These are phyloP conservation scores for Meriones unguiculatus DNA, from an alignment of 2,113 vertebrate genomes.

Conservation along the genomic window DNA sequence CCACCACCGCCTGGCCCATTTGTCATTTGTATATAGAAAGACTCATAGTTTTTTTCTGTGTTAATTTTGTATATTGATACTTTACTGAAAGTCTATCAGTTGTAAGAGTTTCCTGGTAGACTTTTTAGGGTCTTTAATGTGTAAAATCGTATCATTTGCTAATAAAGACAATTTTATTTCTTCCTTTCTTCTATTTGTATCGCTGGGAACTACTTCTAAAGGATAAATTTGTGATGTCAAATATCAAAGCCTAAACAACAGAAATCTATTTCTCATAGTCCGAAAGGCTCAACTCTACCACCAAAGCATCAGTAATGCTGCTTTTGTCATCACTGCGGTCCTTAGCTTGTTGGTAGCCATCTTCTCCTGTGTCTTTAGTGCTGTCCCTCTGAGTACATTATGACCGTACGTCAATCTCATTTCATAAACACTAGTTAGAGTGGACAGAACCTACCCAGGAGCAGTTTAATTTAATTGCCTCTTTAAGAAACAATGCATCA, in stretches of 20 bases:
- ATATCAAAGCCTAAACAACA: background rate
- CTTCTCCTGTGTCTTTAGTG: too few species aligned
- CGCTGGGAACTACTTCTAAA: background rate
- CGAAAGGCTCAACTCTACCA: background rate
- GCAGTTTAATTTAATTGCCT: background rate
- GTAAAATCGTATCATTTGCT: background rate
- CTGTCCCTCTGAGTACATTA: background rate
- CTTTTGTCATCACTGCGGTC: background rate
- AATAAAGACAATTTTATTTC: background rate
- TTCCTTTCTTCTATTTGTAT: background rate
- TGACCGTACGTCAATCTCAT: too few species aligned
- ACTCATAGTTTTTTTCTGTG: background rate
- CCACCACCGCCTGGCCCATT: background rate
- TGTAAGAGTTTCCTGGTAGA: background rate
- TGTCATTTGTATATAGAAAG: background rate
- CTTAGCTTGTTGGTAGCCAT: fast-evolving
- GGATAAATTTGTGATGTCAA: background rate
- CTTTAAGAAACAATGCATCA: background rate
- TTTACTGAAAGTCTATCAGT: background rate
- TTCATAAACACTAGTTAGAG: background rate
- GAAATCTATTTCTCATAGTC: background rate
- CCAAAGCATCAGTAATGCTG: background rate
- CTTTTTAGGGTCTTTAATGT: background rate
- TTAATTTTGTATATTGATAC: background rate
- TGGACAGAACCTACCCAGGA: background rate